These are phyloP conservation scores for Ectemnius lituratus DNA, from an alignment of 2,888 invertebrate species.

Conservation along the genomic window DNA sequence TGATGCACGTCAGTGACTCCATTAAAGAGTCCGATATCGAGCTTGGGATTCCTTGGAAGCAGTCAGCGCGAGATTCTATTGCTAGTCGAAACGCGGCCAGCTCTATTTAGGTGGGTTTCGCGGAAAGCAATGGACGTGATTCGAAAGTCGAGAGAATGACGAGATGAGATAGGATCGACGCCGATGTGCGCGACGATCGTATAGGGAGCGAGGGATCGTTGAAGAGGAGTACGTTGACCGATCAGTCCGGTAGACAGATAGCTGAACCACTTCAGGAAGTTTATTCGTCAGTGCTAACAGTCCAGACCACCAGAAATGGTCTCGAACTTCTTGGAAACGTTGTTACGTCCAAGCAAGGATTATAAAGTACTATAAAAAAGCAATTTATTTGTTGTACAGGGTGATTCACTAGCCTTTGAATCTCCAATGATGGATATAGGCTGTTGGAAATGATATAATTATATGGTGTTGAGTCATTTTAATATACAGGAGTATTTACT, in stretches of 20 bases:
- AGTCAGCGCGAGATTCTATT: too few species aligned
- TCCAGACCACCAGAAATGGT: constrained; percentile 37
- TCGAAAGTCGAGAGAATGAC: background rate
- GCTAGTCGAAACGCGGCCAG: background rate
- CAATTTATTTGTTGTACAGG: too few species aligned
- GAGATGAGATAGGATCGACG: constrained; percentile 28
- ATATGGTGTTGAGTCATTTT: too few species aligned
- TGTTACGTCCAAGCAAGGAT: background rate
- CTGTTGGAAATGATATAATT: too few species aligned
- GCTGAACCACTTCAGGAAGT: constrained; percentile 52
- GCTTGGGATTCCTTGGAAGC: too few species aligned
- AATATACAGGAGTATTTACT: too few species aligned
- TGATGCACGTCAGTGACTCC: too few species aligned
- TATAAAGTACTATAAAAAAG: too few species aligned
- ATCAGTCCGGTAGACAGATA: constrained; percentile 49
- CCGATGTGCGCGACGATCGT: constrained; percentile 8
- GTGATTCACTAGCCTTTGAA: too few species aligned
- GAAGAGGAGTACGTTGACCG: constrained; percentile 56
- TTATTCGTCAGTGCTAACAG: constrained; percentile 38
- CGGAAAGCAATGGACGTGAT: constrained; percentile 1
- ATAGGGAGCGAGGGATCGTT: constrained; percentile 32
- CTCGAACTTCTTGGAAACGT: constrained; percentile 44
- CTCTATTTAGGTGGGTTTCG: background rate
- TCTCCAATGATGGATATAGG: too few species aligned
- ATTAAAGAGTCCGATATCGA: too few species aligned